Conservation (phyloP, 2,797 vertebrate species). For the Helarctos malayanus region DNA sequence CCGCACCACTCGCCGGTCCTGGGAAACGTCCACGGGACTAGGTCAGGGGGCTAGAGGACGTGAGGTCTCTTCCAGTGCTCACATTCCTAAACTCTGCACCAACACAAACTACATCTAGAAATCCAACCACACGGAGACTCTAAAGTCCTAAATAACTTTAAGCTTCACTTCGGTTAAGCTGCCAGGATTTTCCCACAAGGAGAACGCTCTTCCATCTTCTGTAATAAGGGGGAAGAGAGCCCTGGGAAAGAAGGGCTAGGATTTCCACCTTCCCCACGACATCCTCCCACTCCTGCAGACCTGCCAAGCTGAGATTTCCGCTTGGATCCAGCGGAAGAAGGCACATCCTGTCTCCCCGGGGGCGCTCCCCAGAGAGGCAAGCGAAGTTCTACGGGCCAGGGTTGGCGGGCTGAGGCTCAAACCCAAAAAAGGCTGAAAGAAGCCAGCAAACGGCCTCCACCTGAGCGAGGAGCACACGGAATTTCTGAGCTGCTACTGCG, state of each 20-base stretch:
- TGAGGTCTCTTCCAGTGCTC: not conserved
- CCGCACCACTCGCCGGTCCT: not conserved
- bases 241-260: not conserved
- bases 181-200: slow-evolving; percentile 43
- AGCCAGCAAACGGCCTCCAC: not conserved
- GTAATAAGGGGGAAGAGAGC: not conserved
- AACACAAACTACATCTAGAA: slow-evolving; percentile 57
- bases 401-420: no score
- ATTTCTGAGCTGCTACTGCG: not conserved
- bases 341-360: not conserved
- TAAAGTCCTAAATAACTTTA: slow-evolving; percentile 64
- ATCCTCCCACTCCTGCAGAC: not conserved
- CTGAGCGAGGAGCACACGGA: not conserved
- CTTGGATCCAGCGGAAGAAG: not conserved
- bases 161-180: slow-evolving; percentile 48
- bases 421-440: not conserved
- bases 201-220: not conserved
- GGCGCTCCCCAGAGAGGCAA: not conserved
- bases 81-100: slow-evolving; percentile 22
- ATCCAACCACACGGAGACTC: slow-evolving; percentile 26
- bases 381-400: no score
- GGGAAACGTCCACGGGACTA: not conserved
- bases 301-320: not conserved
- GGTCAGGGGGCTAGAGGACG: not conserved
- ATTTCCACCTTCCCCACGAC: not conserved